Conservation (phyloP, 1,140 invertebrate species). For the Anagrus nilaparvatae region DNA sequence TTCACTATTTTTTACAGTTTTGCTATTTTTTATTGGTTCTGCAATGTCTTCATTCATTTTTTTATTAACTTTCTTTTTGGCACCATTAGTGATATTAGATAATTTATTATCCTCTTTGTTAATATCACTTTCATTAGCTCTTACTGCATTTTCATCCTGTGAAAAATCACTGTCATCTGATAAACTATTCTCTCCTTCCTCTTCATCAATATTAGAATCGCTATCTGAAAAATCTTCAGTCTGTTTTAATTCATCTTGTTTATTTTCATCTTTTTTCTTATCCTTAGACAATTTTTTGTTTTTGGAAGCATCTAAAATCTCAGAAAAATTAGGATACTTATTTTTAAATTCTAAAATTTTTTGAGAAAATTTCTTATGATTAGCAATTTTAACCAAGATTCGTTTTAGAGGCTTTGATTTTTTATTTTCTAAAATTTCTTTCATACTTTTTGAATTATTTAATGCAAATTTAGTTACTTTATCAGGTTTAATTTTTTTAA, state of each 20-base stretch:
- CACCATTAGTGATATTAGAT: too few species aligned
- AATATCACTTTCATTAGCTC: background rate
- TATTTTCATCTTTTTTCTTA: conserved; percentile 13
- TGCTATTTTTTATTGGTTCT: background rate
- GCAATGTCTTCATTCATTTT: background rate
- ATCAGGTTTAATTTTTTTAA: conserved; percentile 33
- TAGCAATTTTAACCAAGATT: conserved; percentile 23
- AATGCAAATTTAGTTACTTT: conserved; percentile 33
- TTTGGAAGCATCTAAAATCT: conserved; percentile 17
- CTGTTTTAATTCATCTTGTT: background rate
- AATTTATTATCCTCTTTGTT: too few species aligned
- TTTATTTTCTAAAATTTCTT: conserved; percentile 23
- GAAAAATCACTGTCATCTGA: background rate
- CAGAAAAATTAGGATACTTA: conserved; percentile 30
- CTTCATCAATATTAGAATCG: background rate
- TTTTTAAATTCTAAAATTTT: conserved; percentile 26
- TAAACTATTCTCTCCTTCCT: conserved; percentile 9
- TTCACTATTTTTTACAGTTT: background rate
- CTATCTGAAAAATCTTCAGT: background rate
- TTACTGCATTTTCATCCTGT: background rate
- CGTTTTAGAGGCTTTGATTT: conserved; percentile 14
- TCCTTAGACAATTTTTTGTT: conserved; percentile 17
- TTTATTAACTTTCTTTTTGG: background rate
- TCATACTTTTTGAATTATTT: conserved; percentile 15
- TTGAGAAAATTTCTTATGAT: conserved; percentile 21